Evolutionary conservation across 2,888 invertebrate species (phyloP), one percentile per base, ranked within the genome.

Genomic region (Drosophila pseudotalamancana): DNA sequence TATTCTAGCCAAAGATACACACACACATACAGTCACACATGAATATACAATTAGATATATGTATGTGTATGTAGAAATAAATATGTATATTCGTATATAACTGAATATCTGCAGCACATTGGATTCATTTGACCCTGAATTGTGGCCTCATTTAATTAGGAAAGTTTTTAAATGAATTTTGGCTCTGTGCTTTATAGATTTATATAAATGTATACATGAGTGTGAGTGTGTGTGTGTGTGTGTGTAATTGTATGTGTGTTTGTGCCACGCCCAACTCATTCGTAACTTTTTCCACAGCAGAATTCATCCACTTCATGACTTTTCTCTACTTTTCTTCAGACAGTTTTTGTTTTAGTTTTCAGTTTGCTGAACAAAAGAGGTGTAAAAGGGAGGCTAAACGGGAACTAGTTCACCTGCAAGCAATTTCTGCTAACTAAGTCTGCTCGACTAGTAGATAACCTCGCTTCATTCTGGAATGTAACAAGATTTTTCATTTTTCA

Each of bases 121-220:
- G 42, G 9, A 16, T 31, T 45, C 19, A 14, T 49, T 11, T 12
- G 6, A 27, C 50, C 34, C 19, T 8, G 14, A 53, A 49, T 32
- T 37, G 12, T 31, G 29, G 27, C 29, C 53, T 56, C 39, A 56
- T 51, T 51, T 53, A 56, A 56, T 56, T 51, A 56, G 39, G 11
- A 37, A 56, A 56, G n/a, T 56, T 56, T 56, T 39, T 39, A 25
- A 56, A 37, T 49, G 23, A 9, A 50, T 37, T 50, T 50, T 37
- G 16, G 48, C 12, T 29, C 14, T 37, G 35, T 37, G 27, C 14
- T 12, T 9, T 18, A 5, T 14, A n/a, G 3, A 14, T 16, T 25
- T 34, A 8, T 21, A 23, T 31, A 6, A 4, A 19, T 5, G 19
- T 27, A 16, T 21, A 23, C 0, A 14, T 21, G 4, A 1, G 6